Evolutionary conservation across 2,888 invertebrate genomes (phyloP).

Genomic region (Aphidoletes aphidimyza): DNA sequence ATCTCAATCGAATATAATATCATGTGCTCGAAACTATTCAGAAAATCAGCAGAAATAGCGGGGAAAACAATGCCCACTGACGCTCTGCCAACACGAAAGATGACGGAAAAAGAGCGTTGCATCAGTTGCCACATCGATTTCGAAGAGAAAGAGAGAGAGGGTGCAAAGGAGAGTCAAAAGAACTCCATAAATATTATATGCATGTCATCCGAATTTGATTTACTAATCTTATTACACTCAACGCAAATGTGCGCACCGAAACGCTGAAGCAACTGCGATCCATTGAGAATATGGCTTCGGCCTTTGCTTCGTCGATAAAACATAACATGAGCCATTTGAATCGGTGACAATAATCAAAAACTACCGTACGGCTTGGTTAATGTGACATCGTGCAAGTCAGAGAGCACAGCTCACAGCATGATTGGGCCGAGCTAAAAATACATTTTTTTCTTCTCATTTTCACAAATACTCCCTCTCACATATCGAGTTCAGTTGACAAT

Average conservation of each 20-base stretch:
- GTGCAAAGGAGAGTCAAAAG: not conserved
- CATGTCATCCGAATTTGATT: conserved; percentile 49
- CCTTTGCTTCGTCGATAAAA: not conserved
- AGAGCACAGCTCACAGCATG: too few species aligned
- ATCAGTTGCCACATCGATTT: not conserved
- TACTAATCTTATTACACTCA: conserved; percentile 15
- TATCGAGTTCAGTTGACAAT: too few species aligned
- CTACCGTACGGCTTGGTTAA: conserved; percentile 32
- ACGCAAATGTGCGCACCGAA: not conserved
- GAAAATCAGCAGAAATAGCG: not conserved
- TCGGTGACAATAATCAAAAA: not conserved
- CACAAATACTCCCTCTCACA: too few species aligned
- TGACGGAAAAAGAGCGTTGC: not conserved
- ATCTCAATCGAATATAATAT: not conserved
- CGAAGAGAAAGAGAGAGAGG: not conserved
- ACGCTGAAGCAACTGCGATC: too few species aligned
- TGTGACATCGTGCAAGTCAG: not conserved
- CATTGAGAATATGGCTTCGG: too few species aligned
- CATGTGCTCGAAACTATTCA: not conserved
- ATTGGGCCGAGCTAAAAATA: too few species aligned
- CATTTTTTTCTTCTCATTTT: too few species aligned
- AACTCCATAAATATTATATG: conserved; percentile 51
- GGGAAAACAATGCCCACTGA: not conserved
- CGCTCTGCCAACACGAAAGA: not conserved
- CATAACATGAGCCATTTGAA: not conserved